phyloP scores from a whole-genome alignment of 1,140 invertebrate species.

The Heliothis subflexa region DNA sequence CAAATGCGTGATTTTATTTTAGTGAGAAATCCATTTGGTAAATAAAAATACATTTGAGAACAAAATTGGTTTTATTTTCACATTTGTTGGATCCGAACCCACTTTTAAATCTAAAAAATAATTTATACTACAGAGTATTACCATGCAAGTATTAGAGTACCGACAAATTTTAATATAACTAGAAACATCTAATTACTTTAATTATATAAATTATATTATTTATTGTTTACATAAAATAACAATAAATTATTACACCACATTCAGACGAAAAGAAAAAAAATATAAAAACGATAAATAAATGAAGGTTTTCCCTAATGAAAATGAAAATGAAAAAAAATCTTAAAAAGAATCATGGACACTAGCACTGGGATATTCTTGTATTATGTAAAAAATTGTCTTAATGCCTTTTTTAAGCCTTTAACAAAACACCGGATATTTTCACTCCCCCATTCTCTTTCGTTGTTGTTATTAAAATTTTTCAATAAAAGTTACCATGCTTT shows the following conservation, averaged over 20 bases:
- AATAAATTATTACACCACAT: background rate
- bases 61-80: slow-evolving; percentile 30
- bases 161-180: background rate
- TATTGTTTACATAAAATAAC: background rate
- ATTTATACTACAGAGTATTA: slow-evolving; percentile 22
- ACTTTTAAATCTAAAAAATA: slow-evolving; percentile 12
- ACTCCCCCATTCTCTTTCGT: no score
- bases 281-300: background rate
- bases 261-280: background rate
- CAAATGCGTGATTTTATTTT: slow-evolving; percentile 74
- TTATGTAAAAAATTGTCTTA: no score
- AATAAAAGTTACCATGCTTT: background rate
- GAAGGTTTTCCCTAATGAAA: no score
- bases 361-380: no score
- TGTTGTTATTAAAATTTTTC: no score
- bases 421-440: no score
- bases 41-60: slow-evolving; percentile 67
- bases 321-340: no score
- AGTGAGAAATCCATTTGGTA: slow-evolving; percentile 68
- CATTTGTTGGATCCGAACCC: slow-evolving; percentile 10
- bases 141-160: background rate
- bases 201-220: background rate
- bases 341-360: no score
- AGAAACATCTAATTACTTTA: background rate
- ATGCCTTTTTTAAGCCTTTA: no score